Conservation (phyloP, 2,888 invertebrate species). For the Desoria tigrina region DNA sequence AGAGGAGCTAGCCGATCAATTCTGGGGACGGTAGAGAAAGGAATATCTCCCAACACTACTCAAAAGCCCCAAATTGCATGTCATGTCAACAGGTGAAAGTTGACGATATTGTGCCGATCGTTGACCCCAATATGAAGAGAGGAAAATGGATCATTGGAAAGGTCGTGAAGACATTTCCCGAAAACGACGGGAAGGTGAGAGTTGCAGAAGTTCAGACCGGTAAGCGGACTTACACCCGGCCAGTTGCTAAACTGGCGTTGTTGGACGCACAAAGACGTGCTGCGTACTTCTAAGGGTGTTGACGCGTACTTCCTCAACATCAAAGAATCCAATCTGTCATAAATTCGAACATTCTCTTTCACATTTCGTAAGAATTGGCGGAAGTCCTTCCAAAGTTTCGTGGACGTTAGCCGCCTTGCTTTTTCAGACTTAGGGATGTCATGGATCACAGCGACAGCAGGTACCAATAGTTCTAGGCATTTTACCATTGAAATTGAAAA, state of each 20-base stretch:
- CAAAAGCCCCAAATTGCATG: slow-evolving; percentile 35
- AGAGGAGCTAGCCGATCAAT: slow-evolving; percentile 49
- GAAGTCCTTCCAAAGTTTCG: too few species aligned
- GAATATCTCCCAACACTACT: slow-evolving; percentile 48
- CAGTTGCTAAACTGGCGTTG: slow-evolving; percentile 14
- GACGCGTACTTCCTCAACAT: too few species aligned
- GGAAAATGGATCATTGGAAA: slow-evolving; percentile 19
- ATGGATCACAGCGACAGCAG: too few species aligned
- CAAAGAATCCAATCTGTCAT: too few species aligned
- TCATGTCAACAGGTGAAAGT: background rate
- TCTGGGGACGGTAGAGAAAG: slow-evolving; percentile 48
- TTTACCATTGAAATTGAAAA: too few species aligned
- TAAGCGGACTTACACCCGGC: slow-evolving; percentile 15
- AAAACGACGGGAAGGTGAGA: slow-evolving; percentile 20
- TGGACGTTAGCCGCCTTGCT: too few species aligned
- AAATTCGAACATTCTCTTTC: too few species aligned
- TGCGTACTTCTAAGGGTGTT: too few species aligned
- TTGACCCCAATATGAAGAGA: slow-evolving; percentile 6
- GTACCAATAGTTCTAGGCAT: too few species aligned
- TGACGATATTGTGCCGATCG: slow-evolving; percentile 17
- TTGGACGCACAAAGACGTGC: slow-evolving; percentile 9
- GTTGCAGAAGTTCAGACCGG: slow-evolving; percentile 14
- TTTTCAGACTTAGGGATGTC: too few species aligned
- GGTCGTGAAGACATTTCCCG: slow-evolving; percentile 4
- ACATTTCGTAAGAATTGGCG: too few species aligned